These are phyloP conservation scores for Drosophila sp. DNA, from an alignment of 1,140 invertebrate genomes.

Conservation along the genomic window DNA sequence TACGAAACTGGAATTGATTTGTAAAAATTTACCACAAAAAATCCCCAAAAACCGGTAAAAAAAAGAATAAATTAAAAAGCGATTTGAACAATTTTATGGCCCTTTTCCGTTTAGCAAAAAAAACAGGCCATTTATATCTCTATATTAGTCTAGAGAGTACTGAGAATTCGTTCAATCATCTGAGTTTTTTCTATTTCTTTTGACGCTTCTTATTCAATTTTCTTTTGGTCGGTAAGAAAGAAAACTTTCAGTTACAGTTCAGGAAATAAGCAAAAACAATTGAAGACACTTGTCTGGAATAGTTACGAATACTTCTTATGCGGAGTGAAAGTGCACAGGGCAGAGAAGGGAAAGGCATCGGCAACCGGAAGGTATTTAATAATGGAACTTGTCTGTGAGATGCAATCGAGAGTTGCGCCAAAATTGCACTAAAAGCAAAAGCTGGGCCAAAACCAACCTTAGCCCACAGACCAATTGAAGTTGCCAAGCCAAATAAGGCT, in stretches of 20 bases:
- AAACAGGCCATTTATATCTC: no score
- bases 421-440: background rate
- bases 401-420: constrained; percentile 7
- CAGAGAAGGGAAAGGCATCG: background rate
- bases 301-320: background rate
- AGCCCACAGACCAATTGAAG: constrained; percentile 24
- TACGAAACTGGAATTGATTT: no score
- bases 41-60: no score
- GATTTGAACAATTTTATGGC: no score
- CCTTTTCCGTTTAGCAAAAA: no score
- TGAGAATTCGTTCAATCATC: background rate
- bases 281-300: constrained; percentile 40
- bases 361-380: constrained; percentile 53
- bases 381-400: constrained; percentile 32
- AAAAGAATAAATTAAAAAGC: no score
- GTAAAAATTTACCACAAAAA: no score
- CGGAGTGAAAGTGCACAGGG: constrained; percentile 59
- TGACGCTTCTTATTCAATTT: constrained; percentile 53
- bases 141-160: background rate
- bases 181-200: background rate
- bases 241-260: constrained; percentile 25
- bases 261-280: constrained; percentile 64
- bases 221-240: constrained; percentile 21
- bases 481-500: constrained; percentile 59
- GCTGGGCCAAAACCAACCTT: constrained; percentile 14